Evolutionary conservation across 2,797 vertebrate species (phyloP), one percentile per base, ranked within the genome.

Genomic region (Lepilemur ruficaudatus): DNA sequence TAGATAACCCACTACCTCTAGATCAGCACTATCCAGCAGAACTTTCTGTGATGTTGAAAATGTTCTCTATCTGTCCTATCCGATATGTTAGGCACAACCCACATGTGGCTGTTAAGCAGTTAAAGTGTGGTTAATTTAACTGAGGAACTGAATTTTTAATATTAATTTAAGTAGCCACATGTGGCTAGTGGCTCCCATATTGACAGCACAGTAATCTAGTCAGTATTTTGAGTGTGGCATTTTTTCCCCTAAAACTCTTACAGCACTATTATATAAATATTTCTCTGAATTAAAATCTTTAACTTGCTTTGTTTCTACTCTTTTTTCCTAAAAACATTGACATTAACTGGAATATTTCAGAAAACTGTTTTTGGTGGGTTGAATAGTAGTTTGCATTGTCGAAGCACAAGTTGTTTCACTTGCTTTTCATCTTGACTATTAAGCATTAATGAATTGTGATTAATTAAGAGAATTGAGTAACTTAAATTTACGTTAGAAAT

Each of bases 401-500:
- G 92, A 70, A 90, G 38, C 67, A 90, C 65, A 97, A 89, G 35
- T 94, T 92, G 87, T 38, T 93, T 91, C 22, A 81, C 41, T 65
- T 75, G 43, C 35, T 80, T 96, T 96, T 96, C 28, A n/a, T 93
- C 30, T 94, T 93, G 41, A 30, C 46, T 78, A 1, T 90, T 95
- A 88, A 90, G 30, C 20, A 61, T 93, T 76, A 67, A 79, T 89
- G 55, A 97, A 75, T 70, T 94, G 41, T 50, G 57, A 35, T 79
- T 84, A 46, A 78, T 67, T 93, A 92, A 95, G 52, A 84, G n/a
- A 83, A 84, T 70, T 57, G 61, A 93, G n/a, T 90, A 85, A 70
- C 48, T 85, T 93, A 59, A 82, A 88, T 79, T 90, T 88, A 93
- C 35, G 22, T 84, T 95, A 96, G 13, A 96, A 92, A 82, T 87